Conservation (phyloP, 1,140 invertebrate species). For the Mycetomoellerius zeteki region DNA sequence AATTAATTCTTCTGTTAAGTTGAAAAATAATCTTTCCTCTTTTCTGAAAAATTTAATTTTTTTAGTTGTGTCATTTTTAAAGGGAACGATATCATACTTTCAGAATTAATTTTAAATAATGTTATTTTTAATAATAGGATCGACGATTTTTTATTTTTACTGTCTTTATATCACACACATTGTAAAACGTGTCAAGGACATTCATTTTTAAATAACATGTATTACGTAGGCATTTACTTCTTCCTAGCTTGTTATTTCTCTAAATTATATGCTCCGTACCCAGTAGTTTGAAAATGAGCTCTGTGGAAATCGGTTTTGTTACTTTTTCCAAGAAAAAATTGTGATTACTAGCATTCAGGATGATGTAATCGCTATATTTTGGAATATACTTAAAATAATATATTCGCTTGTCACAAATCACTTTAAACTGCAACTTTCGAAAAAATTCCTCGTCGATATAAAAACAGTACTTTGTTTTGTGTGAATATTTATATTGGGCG, state of each 20-base stretch:
- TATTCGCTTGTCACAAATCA: neutral
- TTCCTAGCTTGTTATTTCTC: slow-evolving; percentile 5
- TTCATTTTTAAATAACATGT: slow-evolving; percentile 16
- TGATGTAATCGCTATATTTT: neutral
- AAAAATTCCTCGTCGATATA: neutral
- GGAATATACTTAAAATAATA: neutral
- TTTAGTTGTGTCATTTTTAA: too few species aligned
- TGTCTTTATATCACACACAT: neutral
- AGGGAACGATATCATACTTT: too few species aligned
- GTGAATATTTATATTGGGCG: neutral
- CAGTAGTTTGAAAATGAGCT: slow-evolving; percentile 3
- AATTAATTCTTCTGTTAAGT: too few species aligned
- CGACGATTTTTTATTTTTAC: neutral
- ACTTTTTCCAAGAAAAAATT: neutral
- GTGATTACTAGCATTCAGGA: neutral
- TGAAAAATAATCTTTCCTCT: too few species aligned
- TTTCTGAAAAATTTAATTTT: too few species aligned
- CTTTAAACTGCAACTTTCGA: neutral
- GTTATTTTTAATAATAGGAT: neutral
- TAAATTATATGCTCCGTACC: slow-evolving; percentile 11
- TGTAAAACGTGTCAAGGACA: slow-evolving; percentile 15
- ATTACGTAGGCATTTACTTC: slow-evolving; percentile 12
- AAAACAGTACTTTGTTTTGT: neutral
- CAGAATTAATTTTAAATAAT: too few species aligned
- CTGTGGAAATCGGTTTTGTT: slow-evolving; percentile 12